Conservation (phyloP, 1,140 invertebrate genomes). For the Euura lappo region DNA sequence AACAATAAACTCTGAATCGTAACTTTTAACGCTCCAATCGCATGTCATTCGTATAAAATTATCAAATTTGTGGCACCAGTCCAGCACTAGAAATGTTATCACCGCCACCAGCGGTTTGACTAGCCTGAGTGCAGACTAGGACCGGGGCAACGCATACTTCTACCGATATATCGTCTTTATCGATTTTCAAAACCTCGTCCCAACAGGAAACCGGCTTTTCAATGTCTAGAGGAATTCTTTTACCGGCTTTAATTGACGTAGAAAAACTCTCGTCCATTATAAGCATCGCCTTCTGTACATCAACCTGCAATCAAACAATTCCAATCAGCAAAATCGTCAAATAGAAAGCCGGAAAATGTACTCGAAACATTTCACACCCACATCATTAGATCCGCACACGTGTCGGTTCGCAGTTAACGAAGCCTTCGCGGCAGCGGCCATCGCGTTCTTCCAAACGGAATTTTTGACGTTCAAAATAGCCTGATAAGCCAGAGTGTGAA, state of each 20-base stretch:
- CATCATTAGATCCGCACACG: conserved; percentile 78
- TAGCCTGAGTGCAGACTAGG: conserved; percentile 81
- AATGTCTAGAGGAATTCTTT: conserved; percentile 69
- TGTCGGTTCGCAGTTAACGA: conserved; percentile 84
- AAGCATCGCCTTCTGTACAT: conserved; percentile 72
- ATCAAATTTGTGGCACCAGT: conserved; percentile 75
- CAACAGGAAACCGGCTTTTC: conserved; percentile 83
- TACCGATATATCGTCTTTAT: conserved; percentile 58
- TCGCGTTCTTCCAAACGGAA: conserved; percentile 77
- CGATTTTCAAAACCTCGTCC: conserved; percentile 68
- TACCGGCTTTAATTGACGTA: conserved; percentile 64
- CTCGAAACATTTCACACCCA: conserved; percentile 40
- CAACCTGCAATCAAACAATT: conserved; percentile 61
- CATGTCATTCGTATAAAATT: not conserved
- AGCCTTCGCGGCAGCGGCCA: conserved; percentile 83
- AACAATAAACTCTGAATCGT: not conserved
- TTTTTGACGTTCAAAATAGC: conserved; percentile 76
- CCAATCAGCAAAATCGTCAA: conserved; percentile 6
- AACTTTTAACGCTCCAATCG: too few relatives aligned
- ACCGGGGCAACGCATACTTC: conserved; percentile 86
- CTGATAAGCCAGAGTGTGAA: conserved; percentile 88
- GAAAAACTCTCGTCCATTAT: conserved; percentile 88
- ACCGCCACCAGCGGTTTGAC: conserved; percentile 85
- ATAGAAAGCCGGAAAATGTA: not conserved
- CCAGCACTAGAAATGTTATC: conserved; percentile 90